Evolutionary conservation across 2,888 invertebrate genomes (phyloP), one percentile per base, ranked within the genome.

Genomic region (Agrilus biguttatus): DNA sequence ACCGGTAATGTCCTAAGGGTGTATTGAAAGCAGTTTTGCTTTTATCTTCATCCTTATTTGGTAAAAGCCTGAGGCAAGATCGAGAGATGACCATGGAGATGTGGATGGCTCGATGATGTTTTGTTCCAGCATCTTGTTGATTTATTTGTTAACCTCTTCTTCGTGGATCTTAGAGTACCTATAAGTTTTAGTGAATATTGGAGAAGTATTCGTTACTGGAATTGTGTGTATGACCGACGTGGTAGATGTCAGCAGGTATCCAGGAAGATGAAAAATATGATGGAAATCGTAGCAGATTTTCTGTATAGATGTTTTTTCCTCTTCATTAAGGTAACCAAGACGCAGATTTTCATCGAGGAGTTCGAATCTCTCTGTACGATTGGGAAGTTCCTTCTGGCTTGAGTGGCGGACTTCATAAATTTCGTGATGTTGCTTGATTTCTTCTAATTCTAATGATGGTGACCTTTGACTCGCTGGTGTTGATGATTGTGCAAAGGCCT

Each of bases 81-180:
- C 28, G 1, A 55, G 54, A 17, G 45, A 40, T 8, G 43, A 45
- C 49, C 50, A 54, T 3, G 53, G 54, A 8, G 45, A 45, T 6
- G 10, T 41, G n/a, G 49, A 49, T 7, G 42, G 48, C 41, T 55
- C 46, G 12, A 60, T 58, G 2, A 61, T 55, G 2, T 50, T 45
- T 39, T 55, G 54, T 3, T 54, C 37, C 10, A 60, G 37, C 37
- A 63, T 47, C 50, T 58, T 52, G 2, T 49, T 19, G 0, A 63
- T 52, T 48, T 63, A 58, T 12, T 41, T 46, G 2, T 58, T 51
- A 1, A 63, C 58, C 44, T 59, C 60, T 12, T 42, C 32, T 42
- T 56, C 48, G 48, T 60, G 55, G 14, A 53, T 48, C n/a, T 55
- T 50, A 0, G 61, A 61, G 39, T 60, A 61, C 8, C 60, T 48